Percentiles rank a stretch among this genome's conserved stretches.
Conservation (phyloP, 2,797 vertebrate species). For the Dipus sagitta region DNA sequence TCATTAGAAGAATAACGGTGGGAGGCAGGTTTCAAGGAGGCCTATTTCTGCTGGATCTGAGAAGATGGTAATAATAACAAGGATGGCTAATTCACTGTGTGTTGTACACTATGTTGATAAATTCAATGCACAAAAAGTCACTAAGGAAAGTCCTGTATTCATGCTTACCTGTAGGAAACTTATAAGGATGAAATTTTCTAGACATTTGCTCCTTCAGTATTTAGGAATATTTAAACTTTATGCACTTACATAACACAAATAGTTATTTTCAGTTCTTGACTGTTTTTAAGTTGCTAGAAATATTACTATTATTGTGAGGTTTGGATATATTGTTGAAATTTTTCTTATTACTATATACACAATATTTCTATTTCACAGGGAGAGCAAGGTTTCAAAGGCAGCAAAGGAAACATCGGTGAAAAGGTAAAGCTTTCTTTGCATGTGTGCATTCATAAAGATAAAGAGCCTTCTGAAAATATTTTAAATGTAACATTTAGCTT, state of each 20-base stretch:
- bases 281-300: constrained; percentile 16
- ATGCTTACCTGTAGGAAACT: not conserved
- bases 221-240: not conserved
- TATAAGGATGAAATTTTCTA: not conserved
- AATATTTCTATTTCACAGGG: constrained; percentile 82
- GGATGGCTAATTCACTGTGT: not conserved
- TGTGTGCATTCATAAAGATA: not conserved
- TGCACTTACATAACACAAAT: not conserved
- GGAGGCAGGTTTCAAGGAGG: not conserved
- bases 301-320: not conserved
- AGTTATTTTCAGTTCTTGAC: not conserved
- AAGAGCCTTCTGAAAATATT: constrained; percentile 21
- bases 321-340: not conserved
- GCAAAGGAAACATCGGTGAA: constrained; percentile 87
- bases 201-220: not conserved
- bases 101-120: not conserved
- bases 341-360: not conserved
- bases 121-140: constrained; percentile 3
- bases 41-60: not conserved
- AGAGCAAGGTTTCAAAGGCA: constrained; percentile 86
- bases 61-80: not conserved
- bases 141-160: not conserved
- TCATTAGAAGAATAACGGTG: not conserved
- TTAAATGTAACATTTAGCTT: constrained; percentile 11
- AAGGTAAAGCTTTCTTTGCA: constrained; percentile 84